Conservation (phyloP, 2,797 vertebrate genomes). For the Sus cebifrons region DNA sequence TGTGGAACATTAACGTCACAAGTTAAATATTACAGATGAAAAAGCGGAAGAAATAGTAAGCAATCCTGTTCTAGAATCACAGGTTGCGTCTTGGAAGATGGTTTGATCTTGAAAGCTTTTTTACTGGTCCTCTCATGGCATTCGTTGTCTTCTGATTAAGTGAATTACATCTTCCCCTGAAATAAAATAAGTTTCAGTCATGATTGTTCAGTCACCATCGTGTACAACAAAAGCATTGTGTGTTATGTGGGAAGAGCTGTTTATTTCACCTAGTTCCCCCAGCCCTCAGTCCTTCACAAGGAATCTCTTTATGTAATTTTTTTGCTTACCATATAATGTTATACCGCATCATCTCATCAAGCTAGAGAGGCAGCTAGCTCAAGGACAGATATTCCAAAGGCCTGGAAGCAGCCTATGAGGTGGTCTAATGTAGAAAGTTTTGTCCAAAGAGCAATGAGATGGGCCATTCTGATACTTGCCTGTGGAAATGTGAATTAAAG, state of each 20-base stretch:
- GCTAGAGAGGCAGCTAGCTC: background rate
- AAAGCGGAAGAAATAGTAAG: conserved; percentile 56
- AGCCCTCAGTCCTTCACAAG: background rate
- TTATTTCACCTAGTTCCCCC: conserved; percentile 12
- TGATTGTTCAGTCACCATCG: conserved; percentile 62
- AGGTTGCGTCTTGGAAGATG: conserved; percentile 88
- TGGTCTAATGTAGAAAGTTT: background rate
- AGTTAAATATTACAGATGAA: conserved; percentile 9
- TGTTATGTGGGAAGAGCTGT: background rate
- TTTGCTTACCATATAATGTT: background rate
- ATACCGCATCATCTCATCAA: background rate
- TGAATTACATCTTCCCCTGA: conserved; percentile 86
- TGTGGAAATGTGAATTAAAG: conserved; percentile 19
- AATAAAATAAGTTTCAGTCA: conserved; percentile 85
- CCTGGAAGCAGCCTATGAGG: too few relatives aligned
- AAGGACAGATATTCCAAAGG: background rate
- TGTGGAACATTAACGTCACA: conserved; percentile 1
- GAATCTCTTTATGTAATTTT: background rate
- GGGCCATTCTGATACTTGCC: background rate
- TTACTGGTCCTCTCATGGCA: conserved; percentile 86
- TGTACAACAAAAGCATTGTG: conserved; percentile 54
- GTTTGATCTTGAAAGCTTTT: conserved; percentile 85
- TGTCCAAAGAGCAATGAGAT: background rate
- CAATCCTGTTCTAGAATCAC: conserved; percentile 78
- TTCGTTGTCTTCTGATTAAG: conserved; percentile 84